phyloP scores from a whole-genome alignment of 1,140 invertebrate species.

The Magallana ariakensis region DNA sequence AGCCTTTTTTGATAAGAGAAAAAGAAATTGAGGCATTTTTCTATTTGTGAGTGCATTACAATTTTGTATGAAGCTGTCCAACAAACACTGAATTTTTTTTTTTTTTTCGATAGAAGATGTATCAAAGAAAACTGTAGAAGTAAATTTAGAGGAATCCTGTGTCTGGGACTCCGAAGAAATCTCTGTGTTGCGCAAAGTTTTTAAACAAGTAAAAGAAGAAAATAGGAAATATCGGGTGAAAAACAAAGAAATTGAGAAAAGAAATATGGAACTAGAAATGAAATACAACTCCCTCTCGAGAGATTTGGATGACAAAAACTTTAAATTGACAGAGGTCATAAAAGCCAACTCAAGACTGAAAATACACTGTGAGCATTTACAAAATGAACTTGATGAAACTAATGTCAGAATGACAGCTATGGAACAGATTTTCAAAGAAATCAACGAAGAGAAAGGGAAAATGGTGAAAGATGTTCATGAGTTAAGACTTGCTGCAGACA shows the following conservation, averaged over 20 bases:
- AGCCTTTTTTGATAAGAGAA: no score
- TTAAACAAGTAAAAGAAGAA: conserved; percentile 62
- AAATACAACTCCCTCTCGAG: conserved; percentile 40
- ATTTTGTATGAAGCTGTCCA: no score
- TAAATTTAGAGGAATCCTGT: conserved; percentile 61
- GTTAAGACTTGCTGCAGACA: conserved; percentile 54
- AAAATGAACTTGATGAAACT: conserved; percentile 58
- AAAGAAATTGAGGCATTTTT: no score
- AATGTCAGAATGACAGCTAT: conserved; percentile 61
- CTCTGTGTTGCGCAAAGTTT: conserved; percentile 60
- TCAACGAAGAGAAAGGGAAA: conserved; percentile 57
- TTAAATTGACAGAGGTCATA: conserved; percentile 57
- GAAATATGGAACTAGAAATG: conserved; percentile 58
- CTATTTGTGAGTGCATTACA: no score
- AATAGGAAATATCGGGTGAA: conserved; percentile 60
- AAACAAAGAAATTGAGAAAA: conserved; percentile 58
- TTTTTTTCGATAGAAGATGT: neutral
- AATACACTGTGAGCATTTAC: conserved; percentile 65
- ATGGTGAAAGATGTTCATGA: conserved; percentile 64
- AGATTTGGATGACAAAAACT: conserved; percentile 54
- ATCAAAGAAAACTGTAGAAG: neutral
- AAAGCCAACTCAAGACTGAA: conserved; percentile 66
- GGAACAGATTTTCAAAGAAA: conserved; percentile 66
- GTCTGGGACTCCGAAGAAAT: conserved; percentile 68
- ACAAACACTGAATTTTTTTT: neutral